Evolutionary conservation across 2,888 invertebrate species (phyloP).

Genomic region (Platycheirus rosarum): DNA sequence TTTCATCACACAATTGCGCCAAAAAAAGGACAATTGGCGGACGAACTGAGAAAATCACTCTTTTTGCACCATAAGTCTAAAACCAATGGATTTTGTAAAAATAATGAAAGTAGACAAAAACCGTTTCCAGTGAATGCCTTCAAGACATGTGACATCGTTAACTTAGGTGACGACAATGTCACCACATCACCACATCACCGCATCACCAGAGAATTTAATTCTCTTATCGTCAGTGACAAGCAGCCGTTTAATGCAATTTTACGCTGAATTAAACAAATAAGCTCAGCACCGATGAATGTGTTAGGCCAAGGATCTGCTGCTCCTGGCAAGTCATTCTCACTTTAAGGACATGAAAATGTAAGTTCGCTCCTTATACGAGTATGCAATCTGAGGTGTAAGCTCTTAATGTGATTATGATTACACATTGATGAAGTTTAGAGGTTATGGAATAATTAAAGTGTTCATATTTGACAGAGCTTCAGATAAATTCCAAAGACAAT

Average conservation of each 20-base stretch:
- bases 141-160: slow-evolving; percentile 17
- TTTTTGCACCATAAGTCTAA: slow-evolving; percentile 28
- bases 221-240: slow-evolving; percentile 48
- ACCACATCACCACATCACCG: slow-evolving; percentile 21
- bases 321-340: not conserved
- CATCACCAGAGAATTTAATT: slow-evolving; percentile 56
- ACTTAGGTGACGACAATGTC: slow-evolving; percentile 7
- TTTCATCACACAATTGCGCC: slow-evolving; percentile 21
- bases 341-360: not conserved
- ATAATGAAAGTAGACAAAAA: not conserved
- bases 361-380: not conserved
- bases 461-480: slow-evolving; percentile 28
- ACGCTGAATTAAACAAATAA: slow-evolving; percentile 60
- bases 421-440: slow-evolving; percentile 9
- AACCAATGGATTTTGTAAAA: slow-evolving; percentile 25
- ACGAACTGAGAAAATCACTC: not conserved
- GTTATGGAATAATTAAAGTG: slow-evolving; percentile 11
- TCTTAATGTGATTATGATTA: slow-evolving; percentile 35
- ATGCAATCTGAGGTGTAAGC: slow-evolving; percentile 15
- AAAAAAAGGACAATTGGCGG: slow-evolving; percentile 25
- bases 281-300: slow-evolving; percentile 49
- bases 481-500: too few relatives aligned
- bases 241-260: slow-evolving; percentile 60
- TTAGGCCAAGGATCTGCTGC: slow-evolving; percentile 34
- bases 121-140: slow-evolving; percentile 19